Base-by-base conservation (phyloP, 2,888 invertebrate genomes). In the Drosophila macrospina region DNA sequence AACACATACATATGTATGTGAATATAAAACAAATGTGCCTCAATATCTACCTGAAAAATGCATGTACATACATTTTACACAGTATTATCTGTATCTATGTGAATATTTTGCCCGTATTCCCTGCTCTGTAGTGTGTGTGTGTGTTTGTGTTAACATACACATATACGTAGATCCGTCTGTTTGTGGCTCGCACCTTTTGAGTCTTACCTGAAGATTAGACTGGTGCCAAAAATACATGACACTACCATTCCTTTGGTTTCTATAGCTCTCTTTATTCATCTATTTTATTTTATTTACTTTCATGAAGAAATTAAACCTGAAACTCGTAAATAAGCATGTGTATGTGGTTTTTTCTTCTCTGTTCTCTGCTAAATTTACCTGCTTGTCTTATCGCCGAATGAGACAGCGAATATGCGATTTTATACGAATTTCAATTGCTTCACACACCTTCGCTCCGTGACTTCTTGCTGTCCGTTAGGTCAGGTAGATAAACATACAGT, bases 191-290 rank as follows among this genome's bases (percentile, higher is more conserved):
- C 45, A 50, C 26, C 36, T 67, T 63, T 76, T 42, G 41, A 50
- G 60, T 39, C 62, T 79, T 87, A 85, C 88, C 82, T 87, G 88
- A 41, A 39, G 60, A 36, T 78, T 70, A 59, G 87, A 57, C 62
- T 80, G 87, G 44, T 54, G 47, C 73, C 57, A 48, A 73, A 48
- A 52, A 45, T 15, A 24, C 30, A 47, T 28, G 34, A 41, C 30
- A 8, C 30, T 34, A 4, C 28, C 32, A 11, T 30, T 34, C 65
- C 26, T 42, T 48, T 52, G 5, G 54, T 20, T 72, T 63, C 4
- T 45, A 10, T 36, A 37, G 32, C 15, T 44, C 16, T n/a, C 16
- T 15, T 52, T 36, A 8, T 15, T 7, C 13, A 10, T 4, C 8
- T 26, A 26, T 30, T 24, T 42, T 8, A 45, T n/a, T 20, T 51